Evolutionary conservation across 1,140 invertebrate genomes (phyloP), one percentile per base, ranked within the genome.

Genomic region (Lepeophtheirus salmonis): DNA sequence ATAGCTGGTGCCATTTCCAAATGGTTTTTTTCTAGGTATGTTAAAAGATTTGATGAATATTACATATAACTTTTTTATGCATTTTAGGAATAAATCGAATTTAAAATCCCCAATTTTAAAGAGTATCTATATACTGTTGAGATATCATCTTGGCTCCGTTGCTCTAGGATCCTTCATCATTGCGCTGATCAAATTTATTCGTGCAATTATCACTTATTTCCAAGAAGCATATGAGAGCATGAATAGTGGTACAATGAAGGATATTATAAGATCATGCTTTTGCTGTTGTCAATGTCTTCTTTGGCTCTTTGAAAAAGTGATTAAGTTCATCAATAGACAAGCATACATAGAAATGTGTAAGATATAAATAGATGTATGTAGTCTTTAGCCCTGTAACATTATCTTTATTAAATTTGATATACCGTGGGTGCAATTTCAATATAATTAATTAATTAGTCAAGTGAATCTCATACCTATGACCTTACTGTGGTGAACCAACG

Each of bases 291-390:
- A 80, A 61, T 85, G 83, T 65, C 84, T 80, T 66, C 70, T 86
- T 0, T 79, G 76, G 67, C 82, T 79, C 64, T 78, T 86, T 63
- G 83, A 87, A 67, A 81, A 79, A 57, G 77, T 79, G 64, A 69
- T 88, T 1, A 79, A 81, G 67, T 85, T 77, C 67, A 70, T 87
- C 17, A 81, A 78, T 50, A 72, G 80, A 66, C 86, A 86, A 72
- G 83, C 84, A 6, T 88, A 83, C 67, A 83, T 86, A 63, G 82
- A 84, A 77, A 80, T 81, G 68, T 80, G 79, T 80, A 71, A 71
- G n/a, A 41, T 41, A 41, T 41, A n/a, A n/a, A n/a, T n/a, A n/a
- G n/a, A n/a, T n/a, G n/a, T n/a, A n/a, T n/a, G n/a, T n/a, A n/a
- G n/a, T n/a, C n/a, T n/a, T n/a, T n/a, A n/a, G n/a, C n/a, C n/a